A percentile compares a stretch with the other conserved stretches of the same genome.
These are phyloP conservation scores for Protaetia brevitarsis DNA, from an alignment of 1,140 invertebrate species.

Conservation along the genomic window DNA sequence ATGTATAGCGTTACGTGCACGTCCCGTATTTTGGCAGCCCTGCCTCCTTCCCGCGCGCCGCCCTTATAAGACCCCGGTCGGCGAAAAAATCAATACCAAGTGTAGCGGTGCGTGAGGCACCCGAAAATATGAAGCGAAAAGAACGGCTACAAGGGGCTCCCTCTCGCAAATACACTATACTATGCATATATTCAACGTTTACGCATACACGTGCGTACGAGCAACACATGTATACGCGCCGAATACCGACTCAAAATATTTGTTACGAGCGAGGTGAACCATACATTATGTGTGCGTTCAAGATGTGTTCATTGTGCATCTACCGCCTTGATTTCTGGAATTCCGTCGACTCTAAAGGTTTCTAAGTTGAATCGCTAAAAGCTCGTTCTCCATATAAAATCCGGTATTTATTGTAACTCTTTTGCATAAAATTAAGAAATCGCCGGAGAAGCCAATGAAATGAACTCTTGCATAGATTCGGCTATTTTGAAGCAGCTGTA, in stretches of 20 bases:
- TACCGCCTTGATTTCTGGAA: too few species aligned
- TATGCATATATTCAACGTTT: slow-evolving; percentile 1
- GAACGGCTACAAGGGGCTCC: slow-evolving; percentile 6
- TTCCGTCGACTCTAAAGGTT: too few species aligned
- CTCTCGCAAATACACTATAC: slow-evolving; percentile 6
- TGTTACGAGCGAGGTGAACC: not conserved
- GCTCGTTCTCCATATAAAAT: too few species aligned
- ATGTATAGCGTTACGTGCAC: slow-evolving; percentile 1
- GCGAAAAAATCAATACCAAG: slow-evolving; percentile 17
- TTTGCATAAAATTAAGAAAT: too few species aligned
- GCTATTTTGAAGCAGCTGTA: too few species aligned
- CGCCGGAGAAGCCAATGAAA: too few species aligned
- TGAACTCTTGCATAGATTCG: too few species aligned
- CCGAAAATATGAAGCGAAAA: slow-evolving; percentile 16
- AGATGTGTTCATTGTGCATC: too few species aligned
- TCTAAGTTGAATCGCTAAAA: too few species aligned
- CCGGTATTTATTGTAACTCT: too few species aligned
- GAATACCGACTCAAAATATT: not conserved
- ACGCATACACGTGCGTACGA: not conserved
- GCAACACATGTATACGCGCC: not conserved
- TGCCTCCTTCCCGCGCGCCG: not conserved
- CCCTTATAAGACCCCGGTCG: slow-evolving; percentile 4
- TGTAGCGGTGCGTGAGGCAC: slow-evolving; percentile 16
- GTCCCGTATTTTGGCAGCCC: slow-evolving; percentile 14
- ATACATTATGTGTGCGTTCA: not conserved